These are phyloP conservation scores for Poeciliopsis paucimaculata DNA, from an alignment of 2,797 vertebrate genomes.

Conservation along the genomic window DNA sequence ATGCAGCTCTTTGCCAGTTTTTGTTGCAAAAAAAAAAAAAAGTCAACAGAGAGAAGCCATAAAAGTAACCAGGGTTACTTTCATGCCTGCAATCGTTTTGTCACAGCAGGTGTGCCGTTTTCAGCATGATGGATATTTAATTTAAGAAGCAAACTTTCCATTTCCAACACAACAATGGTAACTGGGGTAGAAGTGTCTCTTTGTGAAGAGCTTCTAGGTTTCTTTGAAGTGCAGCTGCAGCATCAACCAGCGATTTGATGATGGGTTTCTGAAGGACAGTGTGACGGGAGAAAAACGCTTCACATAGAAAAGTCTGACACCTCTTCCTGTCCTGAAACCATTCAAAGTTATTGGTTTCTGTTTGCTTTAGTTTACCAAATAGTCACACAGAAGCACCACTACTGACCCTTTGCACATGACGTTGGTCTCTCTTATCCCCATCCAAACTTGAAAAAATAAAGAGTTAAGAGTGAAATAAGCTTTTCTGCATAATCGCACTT, in stretches of 20 bases:
- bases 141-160: slow-evolving; percentile 39
- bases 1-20: slow-evolving; percentile 39
- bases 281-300: slow-evolving; percentile 25
- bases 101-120: slow-evolving; percentile 55
- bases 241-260: slow-evolving; percentile 38
- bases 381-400: slow-evolving; percentile 5
- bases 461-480: too few relatives aligned
- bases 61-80: slow-evolving; percentile 34
- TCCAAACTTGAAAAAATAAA: too few relatives aligned
- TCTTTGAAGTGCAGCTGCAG: slow-evolving; percentile 32
- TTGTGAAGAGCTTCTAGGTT: slow-evolving; percentile 17
- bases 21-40: background rate
- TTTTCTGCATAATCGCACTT: too few relatives aligned
- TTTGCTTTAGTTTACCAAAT: slow-evolving; percentile 11
- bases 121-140: slow-evolving; percentile 36
- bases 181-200: slow-evolving; percentile 29
- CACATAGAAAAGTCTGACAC: background rate
- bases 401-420: background rate
- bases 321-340: slow-evolving; percentile 27
- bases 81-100: slow-evolving; percentile 49
- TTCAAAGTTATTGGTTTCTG: slow-evolving; percentile 21
- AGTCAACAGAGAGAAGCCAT: slow-evolving; percentile 27
- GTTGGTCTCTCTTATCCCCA: too few relatives aligned
- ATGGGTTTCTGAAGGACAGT: slow-evolving; percentile 44
- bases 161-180: slow-evolving; percentile 47